phyloP scores from a whole-genome alignment of 2,797 vertebrate genomes.

The Micrastur ruficollis region DNA sequence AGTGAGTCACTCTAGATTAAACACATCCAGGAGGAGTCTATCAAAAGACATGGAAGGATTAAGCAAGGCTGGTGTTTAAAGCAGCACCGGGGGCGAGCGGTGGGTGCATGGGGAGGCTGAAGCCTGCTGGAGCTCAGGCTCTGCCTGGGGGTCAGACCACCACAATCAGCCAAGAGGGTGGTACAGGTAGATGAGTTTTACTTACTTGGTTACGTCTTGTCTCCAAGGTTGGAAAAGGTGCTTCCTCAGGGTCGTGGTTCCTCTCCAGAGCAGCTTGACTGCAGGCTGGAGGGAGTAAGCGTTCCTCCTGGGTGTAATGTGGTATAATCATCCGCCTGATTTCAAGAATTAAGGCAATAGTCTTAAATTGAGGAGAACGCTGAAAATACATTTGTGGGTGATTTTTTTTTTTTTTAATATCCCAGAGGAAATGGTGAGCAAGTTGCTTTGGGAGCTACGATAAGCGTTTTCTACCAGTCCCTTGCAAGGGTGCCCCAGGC shows the following conservation, averaged over 20 bases:
- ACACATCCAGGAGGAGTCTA: not conserved
- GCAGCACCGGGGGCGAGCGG: not conserved
- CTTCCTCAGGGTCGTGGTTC: not conserved
- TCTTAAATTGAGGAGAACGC: not conserved
- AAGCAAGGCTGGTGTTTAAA: not conserved
- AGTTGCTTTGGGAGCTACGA: not conserved
- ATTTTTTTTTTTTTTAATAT: fast-evolving
- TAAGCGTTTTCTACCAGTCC: fast-evolving
- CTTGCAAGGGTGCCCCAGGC: fast-evolving
- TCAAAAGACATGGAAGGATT: not conserved
- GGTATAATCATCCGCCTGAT: not conserved
- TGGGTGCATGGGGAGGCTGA: not conserved
- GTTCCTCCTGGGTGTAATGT: not conserved
- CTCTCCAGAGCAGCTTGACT: too few species aligned
- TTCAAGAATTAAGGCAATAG: not conserved
- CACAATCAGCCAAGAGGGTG: not conserved
- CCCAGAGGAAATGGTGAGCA: too few species aligned
- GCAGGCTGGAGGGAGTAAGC: not conserved
- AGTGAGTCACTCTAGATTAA: fast-evolving
- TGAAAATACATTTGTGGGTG: not conserved
- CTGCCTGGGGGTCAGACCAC: not conserved
- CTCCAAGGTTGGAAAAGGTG: not conserved
- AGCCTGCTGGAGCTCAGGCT: not conserved
- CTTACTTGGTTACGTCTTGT: fast-evolving
- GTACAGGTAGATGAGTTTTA: not conserved